Base-by-base conservation (phyloP, 2,797 vertebrate genomes). In the Sorex maritimensis region DNA sequence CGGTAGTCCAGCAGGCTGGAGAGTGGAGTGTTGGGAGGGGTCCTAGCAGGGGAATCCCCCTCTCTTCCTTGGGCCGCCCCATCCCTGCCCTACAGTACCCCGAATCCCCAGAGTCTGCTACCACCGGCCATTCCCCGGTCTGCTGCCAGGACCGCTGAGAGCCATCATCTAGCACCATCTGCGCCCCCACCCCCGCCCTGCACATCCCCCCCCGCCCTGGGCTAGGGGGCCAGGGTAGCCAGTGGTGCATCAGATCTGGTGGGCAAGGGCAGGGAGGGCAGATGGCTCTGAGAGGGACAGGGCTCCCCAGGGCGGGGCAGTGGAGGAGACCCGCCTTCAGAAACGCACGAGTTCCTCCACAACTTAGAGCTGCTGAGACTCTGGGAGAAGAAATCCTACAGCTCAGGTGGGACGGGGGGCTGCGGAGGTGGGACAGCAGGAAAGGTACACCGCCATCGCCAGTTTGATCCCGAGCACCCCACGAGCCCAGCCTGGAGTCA, bases 241-340 rank as follows among this genome's bases (percentile, higher is more conserved):
- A n/a, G 1, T n/a, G 2, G 28, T 26, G 49, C 8, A 34, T n/a
- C 49, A 15, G 15, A 3, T 2, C 28, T 72, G 0, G 2, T 17
- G 24, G 68, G n/a, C 24, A 28, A 74, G 30, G 28, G 1, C 23
- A 0, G 13, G 61, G 6, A 21, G 49, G 69, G 26, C 58, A 65
- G 68, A 44, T 92, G 55, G 65, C 72, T 71, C 13, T 68, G 65
- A 91, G 41, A 61, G 52, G 2, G 3, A 46, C 11, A 13, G 24
- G 24, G 7, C 44, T 2, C 34, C 34, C 34, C 2, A 2, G 34
- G 34, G 34, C 38, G 61, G 73, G 24, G 89, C 46, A 65, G 44
- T 6, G 26, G 44, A 86, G 28, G 12, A 30, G 46, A 55, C 3
- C 58, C 2, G 19, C 41, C 19, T 74, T 17, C 24, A 83, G 94